Percentiles rank a stretch among this genome's conserved stretches.
These are phyloP conservation scores for Macrosiphum euphorbiae DNA, from an alignment of 2,888 invertebrate genomes.

Conservation along the genomic window DNA sequence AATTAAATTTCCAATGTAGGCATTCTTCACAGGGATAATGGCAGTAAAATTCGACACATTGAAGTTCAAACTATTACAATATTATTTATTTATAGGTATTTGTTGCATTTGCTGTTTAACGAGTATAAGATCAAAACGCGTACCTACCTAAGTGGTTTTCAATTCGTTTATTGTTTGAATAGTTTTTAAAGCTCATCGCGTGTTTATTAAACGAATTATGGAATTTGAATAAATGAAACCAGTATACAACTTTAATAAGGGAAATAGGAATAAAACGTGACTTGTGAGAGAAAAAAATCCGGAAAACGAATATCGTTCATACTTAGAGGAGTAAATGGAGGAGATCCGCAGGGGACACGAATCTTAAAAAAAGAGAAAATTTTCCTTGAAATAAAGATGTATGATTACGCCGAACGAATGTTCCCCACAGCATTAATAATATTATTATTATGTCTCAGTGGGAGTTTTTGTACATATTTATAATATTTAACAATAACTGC, in stretches of 20 bases:
- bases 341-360: background rate
- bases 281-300: background rate
- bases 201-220: background rate
- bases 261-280: background rate
- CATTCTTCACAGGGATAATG: background rate
- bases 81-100: background rate
- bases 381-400: background rate
- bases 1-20: background rate
- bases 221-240: background rate
- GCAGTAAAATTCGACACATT: background rate
- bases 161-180: background rate
- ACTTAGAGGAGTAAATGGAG: background rate
- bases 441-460: background rate
- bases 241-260: background rate
- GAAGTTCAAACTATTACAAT: background rate
- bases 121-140: background rate
- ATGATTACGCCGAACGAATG: background rate
- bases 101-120: background rate
- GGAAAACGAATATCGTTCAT: background rate
- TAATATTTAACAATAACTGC: background rate
- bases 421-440: background rate
- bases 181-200: background rate
- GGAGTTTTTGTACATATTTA: background rate
- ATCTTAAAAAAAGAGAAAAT: background rate
- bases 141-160: background rate